phyloP scores from a whole-genome alignment of 2,113 vertebrate species.

The Epinephelus cyanopodus region DNA sequence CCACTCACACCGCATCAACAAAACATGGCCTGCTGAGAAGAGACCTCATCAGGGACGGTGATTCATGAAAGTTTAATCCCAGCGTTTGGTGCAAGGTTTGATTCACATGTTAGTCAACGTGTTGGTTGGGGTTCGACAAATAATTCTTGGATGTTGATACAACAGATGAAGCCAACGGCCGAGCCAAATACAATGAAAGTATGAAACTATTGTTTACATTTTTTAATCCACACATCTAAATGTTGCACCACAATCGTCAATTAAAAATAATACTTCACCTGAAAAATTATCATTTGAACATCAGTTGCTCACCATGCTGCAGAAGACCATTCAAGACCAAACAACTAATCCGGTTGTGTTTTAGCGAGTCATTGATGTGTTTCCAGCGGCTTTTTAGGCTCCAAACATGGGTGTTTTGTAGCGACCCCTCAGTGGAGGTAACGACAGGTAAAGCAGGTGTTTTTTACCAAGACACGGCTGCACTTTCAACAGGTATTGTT shows the following conservation, averaged over 20 bases:
- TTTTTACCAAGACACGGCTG: too few relatives aligned
- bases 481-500: too few relatives aligned
- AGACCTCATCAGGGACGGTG: constrained; percentile 7
- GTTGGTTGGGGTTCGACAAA: background rate
- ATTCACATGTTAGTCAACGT: constrained; percentile 11
- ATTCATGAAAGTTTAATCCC: constrained; percentile 13
- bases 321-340: too few relatives aligned
- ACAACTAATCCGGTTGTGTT: too few relatives aligned
- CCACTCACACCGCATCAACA: background rate
- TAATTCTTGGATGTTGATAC: background rate
- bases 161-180: background rate
- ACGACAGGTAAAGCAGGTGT: too few relatives aligned
- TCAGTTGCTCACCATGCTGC: too few relatives aligned
- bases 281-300: too few relatives aligned
- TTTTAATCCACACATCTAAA: background rate
- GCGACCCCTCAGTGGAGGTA: too few relatives aligned
- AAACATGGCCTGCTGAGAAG: constrained; percentile 21
- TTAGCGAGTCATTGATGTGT: too few relatives aligned
- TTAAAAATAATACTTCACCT: too few relatives aligned
- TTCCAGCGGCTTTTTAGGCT: too few relatives aligned
- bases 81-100: background rate
- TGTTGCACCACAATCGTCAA: background rate
- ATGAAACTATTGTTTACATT: background rate
- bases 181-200: background rate
- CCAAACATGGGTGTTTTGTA: too few relatives aligned